Evolutionary conservation across 2,888 invertebrate genomes (phyloP).

Genomic region (Unio delphinus): DNA sequence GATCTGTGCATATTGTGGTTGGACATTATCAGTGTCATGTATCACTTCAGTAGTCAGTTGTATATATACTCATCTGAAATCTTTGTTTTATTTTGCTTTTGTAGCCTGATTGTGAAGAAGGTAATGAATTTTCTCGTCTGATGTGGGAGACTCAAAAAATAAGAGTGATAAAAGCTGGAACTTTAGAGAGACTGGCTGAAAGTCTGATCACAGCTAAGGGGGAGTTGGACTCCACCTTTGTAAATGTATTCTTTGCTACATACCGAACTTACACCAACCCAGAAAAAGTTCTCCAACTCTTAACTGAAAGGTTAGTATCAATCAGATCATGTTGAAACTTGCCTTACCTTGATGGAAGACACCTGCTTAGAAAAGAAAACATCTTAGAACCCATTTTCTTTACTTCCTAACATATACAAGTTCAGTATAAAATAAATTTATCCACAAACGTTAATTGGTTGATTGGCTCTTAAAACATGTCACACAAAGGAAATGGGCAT

Average conservation of each 20-base stretch:
- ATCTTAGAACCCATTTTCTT: no score
- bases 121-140: slow-evolving; percentile 77
- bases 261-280: slow-evolving; percentile 93
- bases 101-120: slow-evolving; percentile 57
- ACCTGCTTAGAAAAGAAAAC: background rate
- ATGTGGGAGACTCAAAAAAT: slow-evolving; percentile 83
- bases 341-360: no score
- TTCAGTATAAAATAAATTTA: no score
- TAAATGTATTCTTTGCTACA: slow-evolving; percentile 95
- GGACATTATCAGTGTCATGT: no score
- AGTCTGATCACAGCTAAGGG: slow-evolving; percentile 94
- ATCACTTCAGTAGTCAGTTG: no score
- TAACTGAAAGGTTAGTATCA: slow-evolving; percentile 74
- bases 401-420: no score
- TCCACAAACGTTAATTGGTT: no score
- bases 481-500: no score
- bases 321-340: background rate
- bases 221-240: slow-evolving; percentile 96
- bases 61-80: no score
- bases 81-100: slow-evolving; percentile 8
- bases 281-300: slow-evolving; percentile 85
- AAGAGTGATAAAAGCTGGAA: slow-evolving; percentile 87
- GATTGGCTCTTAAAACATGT: no score
- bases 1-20: no score
- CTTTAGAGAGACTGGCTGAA: slow-evolving; percentile 92